phyloP scores from a whole-genome alignment of 2,888 invertebrate species.

The Drosophila robusta region DNA sequence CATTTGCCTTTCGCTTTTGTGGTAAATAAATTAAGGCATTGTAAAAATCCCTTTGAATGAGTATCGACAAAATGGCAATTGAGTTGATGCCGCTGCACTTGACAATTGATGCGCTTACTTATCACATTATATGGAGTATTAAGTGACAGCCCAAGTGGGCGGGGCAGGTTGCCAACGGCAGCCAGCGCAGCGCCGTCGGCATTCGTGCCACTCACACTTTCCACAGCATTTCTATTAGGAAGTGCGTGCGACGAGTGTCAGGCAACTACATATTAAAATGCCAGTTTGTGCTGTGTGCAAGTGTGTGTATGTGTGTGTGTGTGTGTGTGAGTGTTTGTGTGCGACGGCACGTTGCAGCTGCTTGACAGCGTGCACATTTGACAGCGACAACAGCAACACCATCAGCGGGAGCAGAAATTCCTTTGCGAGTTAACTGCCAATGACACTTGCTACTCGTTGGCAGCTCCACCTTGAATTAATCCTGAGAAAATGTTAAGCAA shows the following conservation, averaged over 20 bases:
- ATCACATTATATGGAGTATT: constrained; percentile 57
- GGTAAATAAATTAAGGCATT: constrained; percentile 34
- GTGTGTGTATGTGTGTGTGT: neutral
- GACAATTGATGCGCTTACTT: constrained; percentile 76
- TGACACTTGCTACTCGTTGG: constrained; percentile 15
- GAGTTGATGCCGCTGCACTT: constrained; percentile 51
- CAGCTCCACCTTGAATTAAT: no score
- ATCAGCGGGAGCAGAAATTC: neutral
- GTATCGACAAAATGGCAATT: constrained; percentile 45
- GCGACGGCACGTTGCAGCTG: constrained; percentile 34
- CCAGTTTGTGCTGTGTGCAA: constrained; percentile 15
- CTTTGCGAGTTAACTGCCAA: constrained; percentile 2
- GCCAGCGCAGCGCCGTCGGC: neutral
- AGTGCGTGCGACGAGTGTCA: constrained; percentile 41
- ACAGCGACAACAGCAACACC: neutral
- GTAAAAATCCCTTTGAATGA: constrained; percentile 32
- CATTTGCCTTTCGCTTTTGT: constrained; percentile 8
- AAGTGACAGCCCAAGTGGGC: constrained; percentile 10
- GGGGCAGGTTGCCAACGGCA: constrained; percentile 39
- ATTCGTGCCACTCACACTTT: neutral
- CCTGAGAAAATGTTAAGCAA: no score
- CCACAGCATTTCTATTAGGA: constrained; percentile 12
- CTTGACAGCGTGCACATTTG: constrained; percentile 1
- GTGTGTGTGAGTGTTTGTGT: constrained; percentile 1
- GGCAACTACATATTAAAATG: constrained; percentile 43